Evolutionary conservation across 2,797 vertebrate genomes (phyloP), one percentile per base, ranked within the genome.

Genomic region (Sphenodon punctatus): DNA sequence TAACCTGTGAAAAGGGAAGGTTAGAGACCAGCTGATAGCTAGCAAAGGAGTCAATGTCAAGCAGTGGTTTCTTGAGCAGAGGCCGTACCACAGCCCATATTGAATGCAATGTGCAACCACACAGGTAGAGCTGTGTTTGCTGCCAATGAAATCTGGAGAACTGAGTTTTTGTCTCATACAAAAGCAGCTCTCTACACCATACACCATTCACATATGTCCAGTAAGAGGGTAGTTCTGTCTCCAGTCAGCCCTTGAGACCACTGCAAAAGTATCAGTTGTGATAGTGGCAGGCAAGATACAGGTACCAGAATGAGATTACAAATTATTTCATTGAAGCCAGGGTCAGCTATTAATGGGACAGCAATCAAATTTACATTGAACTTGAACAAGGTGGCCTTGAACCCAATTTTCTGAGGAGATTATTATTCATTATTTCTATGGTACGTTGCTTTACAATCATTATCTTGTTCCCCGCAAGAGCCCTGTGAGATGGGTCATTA

Each of bases 191-290:
- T 34, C n/a, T n/a, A n/a, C n/a, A n/a, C n/a, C n/a, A n/a, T n/a
- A 42, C 23, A 48, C 67, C 1, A 0, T 32, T 42, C 20, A 36
- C 7, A 22, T 0, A 5, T 6, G 20, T 14, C 19, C 1, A 0
- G 32, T 65, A 27, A 74, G 65, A 27, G 32, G 34, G 46, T 45
- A 1, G 6, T 46, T 61, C 41, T 2, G 51, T 41, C 30, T 67
- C 42, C 25, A 8, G 1, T 49, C 48, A 45, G 7, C 12, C 49
- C 49, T 3, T 25, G 48, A 49, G 6, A 13, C 4, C 7, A 48
- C 22, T 48, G 7, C 1, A 49, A 25, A 25, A 13, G 11, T 25
- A 48, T 49, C 48, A n/a, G 6, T 17, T 34, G 45, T 20, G 45
- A 45, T n/a, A 25, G 25, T 23, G 12, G 22, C 48, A 49, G 49